These are phyloP conservation scores for Nemotelus pantherinus DNA, from an alignment of 2,888 invertebrate genomes.

Conservation along the genomic window DNA sequence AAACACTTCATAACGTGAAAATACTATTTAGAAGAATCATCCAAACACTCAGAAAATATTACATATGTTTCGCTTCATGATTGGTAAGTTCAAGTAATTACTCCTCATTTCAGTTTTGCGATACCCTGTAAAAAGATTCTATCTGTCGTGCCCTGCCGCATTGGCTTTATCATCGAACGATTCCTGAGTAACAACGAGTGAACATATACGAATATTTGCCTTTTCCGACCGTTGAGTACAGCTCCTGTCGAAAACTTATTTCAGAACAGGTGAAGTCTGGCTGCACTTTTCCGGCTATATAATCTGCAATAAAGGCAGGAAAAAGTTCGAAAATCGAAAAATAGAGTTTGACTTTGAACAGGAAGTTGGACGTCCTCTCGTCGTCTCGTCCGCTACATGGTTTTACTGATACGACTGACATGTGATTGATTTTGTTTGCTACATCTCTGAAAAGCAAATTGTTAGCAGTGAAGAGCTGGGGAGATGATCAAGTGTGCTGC, in stretches of 20 bases:
- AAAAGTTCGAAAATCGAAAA: slow-evolving; percentile 9
- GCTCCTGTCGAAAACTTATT: slow-evolving; percentile 35
- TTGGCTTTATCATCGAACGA: not conserved
- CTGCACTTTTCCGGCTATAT: slow-evolving; percentile 33
- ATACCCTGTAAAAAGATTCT: too few species aligned
- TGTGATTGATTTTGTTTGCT: slow-evolving; percentile 41
- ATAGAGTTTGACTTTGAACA: not conserved
- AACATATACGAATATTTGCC: slow-evolving; percentile 2
- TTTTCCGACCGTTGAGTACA: slow-evolving; percentile 18
- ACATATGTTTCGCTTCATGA: too few species aligned
- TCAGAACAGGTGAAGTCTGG: slow-evolving; percentile 27
- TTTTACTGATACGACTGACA: slow-evolving; percentile 9
- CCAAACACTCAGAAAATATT: too few species aligned
- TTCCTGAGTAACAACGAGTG: not conserved
- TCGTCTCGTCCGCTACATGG: not conserved
- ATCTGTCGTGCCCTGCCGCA: not conserved
- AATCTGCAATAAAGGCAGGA: slow-evolving; percentile 15
- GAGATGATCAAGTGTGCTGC: slow-evolving; percentile 18
- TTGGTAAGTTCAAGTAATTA: too few species aligned
- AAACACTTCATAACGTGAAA: too few species aligned
- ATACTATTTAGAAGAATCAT: too few species aligned
- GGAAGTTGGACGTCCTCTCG: not conserved
- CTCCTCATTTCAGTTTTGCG: too few species aligned
- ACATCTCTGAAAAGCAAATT: slow-evolving; percentile 24
- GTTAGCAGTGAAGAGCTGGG: not conserved